Evolutionary conservation across 2,113 vertebrate genomes (phyloP), one percentile per base, ranked within the genome.

Genomic region (Macquaria australasica): DNA sequence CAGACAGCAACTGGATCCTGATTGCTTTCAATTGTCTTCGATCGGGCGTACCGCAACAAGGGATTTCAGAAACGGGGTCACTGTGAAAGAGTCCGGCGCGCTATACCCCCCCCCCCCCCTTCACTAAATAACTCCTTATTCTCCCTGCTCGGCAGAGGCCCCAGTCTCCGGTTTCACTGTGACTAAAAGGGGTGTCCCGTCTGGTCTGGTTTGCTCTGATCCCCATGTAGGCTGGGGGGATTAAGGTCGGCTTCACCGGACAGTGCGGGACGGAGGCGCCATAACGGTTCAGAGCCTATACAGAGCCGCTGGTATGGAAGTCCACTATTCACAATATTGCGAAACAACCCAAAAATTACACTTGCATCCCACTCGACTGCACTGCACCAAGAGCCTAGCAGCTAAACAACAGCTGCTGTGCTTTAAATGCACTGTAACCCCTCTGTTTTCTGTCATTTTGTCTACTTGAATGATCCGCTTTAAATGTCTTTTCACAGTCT

Each of bases 21-120:
- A 94, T 94, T 91, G 92, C 90, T 90, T 92, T 92, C 91, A 91
- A 93, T 91, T 88, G 93, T 90, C 83, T 94, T 94, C 93, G 94
- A 94, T 94, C 94, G 88, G 73, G 20, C 68, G 79, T 75, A 87
- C 88, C 87, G 83, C 92, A 90, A 90, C 88, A 91, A 79, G 81
- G 89, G 92, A 85, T 86, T 89, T 88, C 82, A 87, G 85, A 91
- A 93, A 94, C 86, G 79, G 86, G 93, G 93, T 94, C 92, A 93
- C 86, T 74, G 88, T 89, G 91, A 93, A 91, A 90, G 89, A 91
- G 94, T 69, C 82, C 81, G 67, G 78, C 56, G 72, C 85, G 43
- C 23, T 73, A n/a, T n/a, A n/a, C n/a, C n/a, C n/a, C n/a, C 31
- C 50, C 56, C 14, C 48, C 31, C 23, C 12, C 16, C 53, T 79